Base-by-base conservation (phyloP, 2,888 invertebrate genomes). In the Calliopum simillimum region DNA sequence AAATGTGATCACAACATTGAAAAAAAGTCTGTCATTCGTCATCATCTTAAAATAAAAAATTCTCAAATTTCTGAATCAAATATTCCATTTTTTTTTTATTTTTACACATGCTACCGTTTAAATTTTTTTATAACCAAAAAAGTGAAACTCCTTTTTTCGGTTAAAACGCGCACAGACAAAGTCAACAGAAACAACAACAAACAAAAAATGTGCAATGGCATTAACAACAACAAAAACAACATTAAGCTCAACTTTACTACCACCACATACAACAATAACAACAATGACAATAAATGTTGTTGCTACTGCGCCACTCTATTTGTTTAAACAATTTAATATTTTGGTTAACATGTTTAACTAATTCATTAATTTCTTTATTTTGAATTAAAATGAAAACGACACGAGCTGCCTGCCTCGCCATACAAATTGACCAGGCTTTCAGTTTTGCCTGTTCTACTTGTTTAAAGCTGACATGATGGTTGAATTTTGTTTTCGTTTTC, bases 111-210 rank as follows among this genome's bases (percentile, higher is more conserved):
- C 33, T 46, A 44, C 43, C 19, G 16, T 56, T 23, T 25, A 14
- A 33, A 33, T 55, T 67, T 58, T 67, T 59, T 23, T 46, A 44
- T 61, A 21, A 16, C 43, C 46, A 23, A 70, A 72, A 72, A 72
- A 72, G 72, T 72, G 72, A 72, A 72, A 72, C 65, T 72, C 25
- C 53, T 68, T 71, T 72, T 63, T 56, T 56, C 14, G 23, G 55
- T 47, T 47, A 63, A 63, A n/a, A 23, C 43, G 14, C 44, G 11
- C 43, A 65, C 12, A 21, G 23, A 21, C 33, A 25, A 25, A 25
- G 33, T 23, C 33, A 56, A 25, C n/a, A n/a, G n/a, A n/a, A n/a
- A n/a, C 23, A 56, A 56, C 13, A 25, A 23, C 12, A 2, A 11
- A 8, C 33, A 13, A 33, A 33, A 33, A 33, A 33, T 33, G 33